phyloP scores from a whole-genome alignment of 2,113 vertebrate species.

The Ictalurus punctatus region DNA sequence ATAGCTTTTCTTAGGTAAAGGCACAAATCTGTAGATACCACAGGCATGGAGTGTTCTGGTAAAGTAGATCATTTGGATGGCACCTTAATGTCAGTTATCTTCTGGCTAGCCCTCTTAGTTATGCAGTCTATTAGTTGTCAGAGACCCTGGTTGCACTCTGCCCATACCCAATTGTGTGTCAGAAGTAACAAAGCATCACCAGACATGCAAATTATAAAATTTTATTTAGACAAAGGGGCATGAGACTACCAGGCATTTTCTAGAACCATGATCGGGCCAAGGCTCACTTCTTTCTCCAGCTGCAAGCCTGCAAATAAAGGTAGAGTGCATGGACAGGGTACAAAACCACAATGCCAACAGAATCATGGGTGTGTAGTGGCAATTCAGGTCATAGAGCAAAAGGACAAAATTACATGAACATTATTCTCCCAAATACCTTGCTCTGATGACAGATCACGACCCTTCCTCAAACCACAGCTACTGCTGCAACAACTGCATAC shows the following conservation, averaged over 20 bases:
- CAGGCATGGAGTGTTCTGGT: too few relatives aligned
- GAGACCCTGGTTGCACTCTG: too few relatives aligned
- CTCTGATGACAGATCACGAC: not conserved
- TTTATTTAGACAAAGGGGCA: not conserved
- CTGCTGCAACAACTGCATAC: slow-evolving; percentile 48
- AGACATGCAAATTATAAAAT: not conserved
- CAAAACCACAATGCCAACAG: not conserved
- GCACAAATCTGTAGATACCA: too few relatives aligned
- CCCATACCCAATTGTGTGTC: too few relatives aligned
- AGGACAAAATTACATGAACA: not conserved
- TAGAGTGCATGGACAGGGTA: not conserved
- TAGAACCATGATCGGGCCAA: slow-evolving; percentile 5
- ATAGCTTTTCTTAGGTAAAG: too few relatives aligned
- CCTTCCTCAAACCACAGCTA: slow-evolving; percentile 18
- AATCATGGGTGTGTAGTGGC: not conserved
- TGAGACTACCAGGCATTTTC: not conserved
- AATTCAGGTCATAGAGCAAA: not conserved
- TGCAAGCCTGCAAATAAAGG: not conserved
- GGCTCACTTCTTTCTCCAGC: not conserved
- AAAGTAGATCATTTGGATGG: too few relatives aligned
- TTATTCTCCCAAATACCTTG: not conserved
- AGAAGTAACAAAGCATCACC: not conserved
- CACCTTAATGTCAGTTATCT: too few relatives aligned
- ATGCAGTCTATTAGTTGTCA: too few relatives aligned
- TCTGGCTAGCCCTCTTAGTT: too few relatives aligned